Conservation (phyloP, 2,797 vertebrate genomes). For the Onychomys torridus region DNA sequence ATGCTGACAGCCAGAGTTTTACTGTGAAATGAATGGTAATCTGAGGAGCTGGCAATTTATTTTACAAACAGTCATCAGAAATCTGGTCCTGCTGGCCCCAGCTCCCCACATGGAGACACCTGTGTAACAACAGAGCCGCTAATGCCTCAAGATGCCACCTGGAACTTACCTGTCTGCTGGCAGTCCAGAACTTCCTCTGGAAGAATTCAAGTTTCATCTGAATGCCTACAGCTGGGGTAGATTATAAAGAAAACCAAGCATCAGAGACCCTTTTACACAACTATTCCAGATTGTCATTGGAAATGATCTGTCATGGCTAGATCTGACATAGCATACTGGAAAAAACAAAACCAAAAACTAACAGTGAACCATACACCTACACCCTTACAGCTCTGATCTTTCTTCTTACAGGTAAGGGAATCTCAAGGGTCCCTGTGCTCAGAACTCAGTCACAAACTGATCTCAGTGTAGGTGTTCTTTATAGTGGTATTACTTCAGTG, state of each 20-base stretch:
- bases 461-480: not conserved
- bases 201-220: slow-evolving; percentile 99
- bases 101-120: slow-evolving; percentile 42
- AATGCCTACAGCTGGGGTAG: slow-evolving; percentile 96
- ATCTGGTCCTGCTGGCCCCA: slow-evolving; percentile 21
- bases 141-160: slow-evolving; percentile 50
- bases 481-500: not conserved
- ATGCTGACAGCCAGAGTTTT: slow-evolving; percentile 44
- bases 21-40: slow-evolving; percentile 51
- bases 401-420: not conserved
- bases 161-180: slow-evolving; percentile 96
- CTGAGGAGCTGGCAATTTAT: slow-evolving; percentile 3
- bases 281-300: slow-evolving; percentile 60
- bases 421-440: not conserved
- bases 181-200: slow-evolving; percentile 99
- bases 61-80: slow-evolving; percentile 64
- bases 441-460: not conserved
- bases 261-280: slow-evolving; percentile 68
- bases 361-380: not conserved
- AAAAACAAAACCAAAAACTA: not conserved
- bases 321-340: not conserved
- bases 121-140: not conserved
- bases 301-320: slow-evolving; percentile 50
- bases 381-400: not conserved
- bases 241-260: slow-evolving; percentile 75